Percentiles rank a stretch among this genome's conserved stretches.
Conservation (phyloP, 2,888 invertebrate species). For the Chouioia cunea region DNA sequence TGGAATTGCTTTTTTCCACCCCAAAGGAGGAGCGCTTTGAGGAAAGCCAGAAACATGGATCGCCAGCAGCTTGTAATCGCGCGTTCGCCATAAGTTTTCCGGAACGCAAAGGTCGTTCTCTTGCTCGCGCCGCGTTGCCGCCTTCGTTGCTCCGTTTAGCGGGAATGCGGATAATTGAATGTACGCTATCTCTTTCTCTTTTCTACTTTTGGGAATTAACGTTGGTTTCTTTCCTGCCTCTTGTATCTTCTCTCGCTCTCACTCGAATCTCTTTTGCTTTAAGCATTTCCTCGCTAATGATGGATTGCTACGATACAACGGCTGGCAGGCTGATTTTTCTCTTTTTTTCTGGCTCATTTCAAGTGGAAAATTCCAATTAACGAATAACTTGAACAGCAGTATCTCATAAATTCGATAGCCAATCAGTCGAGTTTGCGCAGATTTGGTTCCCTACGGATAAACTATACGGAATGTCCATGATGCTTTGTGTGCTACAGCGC, state of each 20-base stretch:
- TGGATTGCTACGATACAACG: neutral
- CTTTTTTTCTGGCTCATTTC: neutral
- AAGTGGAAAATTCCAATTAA: neutral
- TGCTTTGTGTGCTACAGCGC: no score
- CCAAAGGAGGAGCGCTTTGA: conserved; percentile 43
- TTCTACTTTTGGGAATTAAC: conserved; percentile 32
- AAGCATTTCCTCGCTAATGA: no score
- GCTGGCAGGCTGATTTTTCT: neutral
- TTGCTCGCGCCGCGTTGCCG: neutral
- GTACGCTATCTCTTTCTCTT: conserved; percentile 9
- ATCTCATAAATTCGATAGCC: no score
- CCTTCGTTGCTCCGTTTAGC: conserved; percentile 29
- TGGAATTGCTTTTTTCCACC: conserved; percentile 46
- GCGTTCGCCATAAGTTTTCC: conserved; percentile 33
- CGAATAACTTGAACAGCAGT: neutral
- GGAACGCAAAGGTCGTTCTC: no score
- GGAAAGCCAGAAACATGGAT: conserved; percentile 36
- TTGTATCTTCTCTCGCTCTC: conserved; percentile 12
- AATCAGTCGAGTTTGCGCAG: no score
- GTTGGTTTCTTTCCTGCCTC: no score
- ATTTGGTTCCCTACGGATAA: no score
- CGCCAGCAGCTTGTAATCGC: conserved; percentile 38
- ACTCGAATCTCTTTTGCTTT: conserved; percentile 15
- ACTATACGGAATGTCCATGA: no score
- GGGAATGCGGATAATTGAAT: conserved; percentile 46